Evolutionary conservation across 1,140 invertebrate species (phyloP), one percentile per base, ranked within the genome.

Genomic region (Pantala flavescens): DNA sequence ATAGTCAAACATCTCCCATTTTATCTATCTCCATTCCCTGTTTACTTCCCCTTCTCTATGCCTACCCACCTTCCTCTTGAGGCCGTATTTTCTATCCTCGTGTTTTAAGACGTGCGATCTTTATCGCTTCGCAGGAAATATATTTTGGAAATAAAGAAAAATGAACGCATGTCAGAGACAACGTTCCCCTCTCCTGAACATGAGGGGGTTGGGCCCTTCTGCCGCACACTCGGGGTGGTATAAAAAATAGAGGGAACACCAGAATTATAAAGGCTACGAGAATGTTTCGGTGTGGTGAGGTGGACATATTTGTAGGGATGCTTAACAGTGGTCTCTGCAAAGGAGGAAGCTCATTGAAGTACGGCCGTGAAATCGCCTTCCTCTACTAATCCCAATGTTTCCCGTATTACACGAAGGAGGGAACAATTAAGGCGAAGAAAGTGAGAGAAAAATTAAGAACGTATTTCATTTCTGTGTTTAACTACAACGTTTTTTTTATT

Each of bases 111-210:
- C 49, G 49, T 63, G 49, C 49, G 49, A 63, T 63, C 49, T 63
- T 63, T 63, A 63, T 63, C 49, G 49, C 49, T 63, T 63, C n/a
- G 49, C 49, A 21, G 49, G 49, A 19, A 63, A 63, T 63, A 63
- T 63, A 63, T 63, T 63, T 63, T 21, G 49, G 49, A 63, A 63
- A 63, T 63, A 63, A 63, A 63, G 49, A 63, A 63, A 63, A 63
- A 63, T 63, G 49, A 63, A 63, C 3, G 49, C 49, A 63, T 63
- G 49, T 63, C 49, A 63, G n/a, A 12, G 49, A 36, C 49, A 16
- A 19, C 49, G 49, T 21, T 63, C n/a, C 49, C n/a, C 49, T 63
- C 49, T 16, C 49, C 49, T 63, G 14, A 3, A 14, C 16, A 21
- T 63, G 49, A 21, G 12, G 49, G 16, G 49, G 49, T 3, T 63